phyloP scores from a whole-genome alignment of 2,113 vertebrate genomes.

The Corvus moneduloides region DNA sequence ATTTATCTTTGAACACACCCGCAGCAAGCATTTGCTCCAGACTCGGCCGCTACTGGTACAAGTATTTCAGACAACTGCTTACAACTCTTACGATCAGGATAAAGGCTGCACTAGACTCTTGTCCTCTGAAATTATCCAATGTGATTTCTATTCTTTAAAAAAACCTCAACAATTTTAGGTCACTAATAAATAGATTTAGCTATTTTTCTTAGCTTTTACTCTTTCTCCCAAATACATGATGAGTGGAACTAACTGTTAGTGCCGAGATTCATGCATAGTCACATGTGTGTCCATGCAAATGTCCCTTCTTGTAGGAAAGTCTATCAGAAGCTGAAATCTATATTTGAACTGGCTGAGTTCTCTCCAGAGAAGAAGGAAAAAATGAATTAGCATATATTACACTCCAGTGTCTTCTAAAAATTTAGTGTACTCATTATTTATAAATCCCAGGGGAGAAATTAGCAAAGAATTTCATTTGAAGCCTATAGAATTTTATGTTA shows the following conservation, averaged over 20 bases:
- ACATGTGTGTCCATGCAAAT: accelerated
- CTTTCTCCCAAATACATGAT: not conserved
- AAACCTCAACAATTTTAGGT: not conserved
- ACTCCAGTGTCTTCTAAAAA: not conserved
- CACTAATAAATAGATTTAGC: not conserved
- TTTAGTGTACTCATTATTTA: not conserved
- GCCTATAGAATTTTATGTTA: not conserved
- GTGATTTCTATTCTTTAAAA: not conserved
- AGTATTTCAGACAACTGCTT: not conserved
- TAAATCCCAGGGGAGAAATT: not conserved
- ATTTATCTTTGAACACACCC: not conserved
- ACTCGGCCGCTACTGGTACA: not conserved
- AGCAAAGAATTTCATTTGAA: not conserved
- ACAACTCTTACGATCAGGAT: not conserved
- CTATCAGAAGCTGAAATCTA: not conserved
- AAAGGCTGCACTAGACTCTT: not conserved
- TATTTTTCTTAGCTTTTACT: not conserved
- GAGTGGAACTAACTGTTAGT: not conserved
- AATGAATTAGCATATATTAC: not conserved
- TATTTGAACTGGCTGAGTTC: not conserved
- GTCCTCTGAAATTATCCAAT: not conserved
- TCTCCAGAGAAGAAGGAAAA: not conserved
- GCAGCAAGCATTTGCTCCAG: not conserved
- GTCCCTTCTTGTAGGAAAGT: not conserved
- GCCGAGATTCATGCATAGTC: not conserved